Evolutionary conservation across 2,797 vertebrate genomes (phyloP).

Genomic region (Halcyon badia): DNA sequence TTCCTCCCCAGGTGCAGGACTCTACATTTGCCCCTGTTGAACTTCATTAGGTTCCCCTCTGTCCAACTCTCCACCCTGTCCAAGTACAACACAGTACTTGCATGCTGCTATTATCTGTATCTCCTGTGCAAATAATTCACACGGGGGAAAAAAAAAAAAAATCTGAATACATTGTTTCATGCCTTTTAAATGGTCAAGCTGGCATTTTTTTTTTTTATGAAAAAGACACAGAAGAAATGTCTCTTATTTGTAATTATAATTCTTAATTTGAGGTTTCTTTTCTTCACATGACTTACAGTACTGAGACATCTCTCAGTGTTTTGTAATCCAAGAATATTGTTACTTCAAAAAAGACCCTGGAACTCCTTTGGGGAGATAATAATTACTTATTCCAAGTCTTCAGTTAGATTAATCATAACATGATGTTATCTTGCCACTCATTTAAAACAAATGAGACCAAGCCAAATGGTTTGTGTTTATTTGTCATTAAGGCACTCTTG

Average conservation of each 20-base stretch:
- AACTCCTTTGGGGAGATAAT: slow-evolving; percentile 10
- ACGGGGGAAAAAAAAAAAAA: background rate
- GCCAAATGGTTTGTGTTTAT: background rate
- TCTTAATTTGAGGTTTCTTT: slow-evolving; percentile 18
- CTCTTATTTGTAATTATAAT: background rate
- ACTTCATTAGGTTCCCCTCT: too few relatives aligned
- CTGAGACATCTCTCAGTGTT: background rate
- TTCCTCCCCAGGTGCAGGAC: too few relatives aligned
- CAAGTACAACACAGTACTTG: background rate
- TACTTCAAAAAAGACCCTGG: slow-evolving; percentile 7
- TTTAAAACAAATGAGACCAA: slow-evolving; percentile 25
- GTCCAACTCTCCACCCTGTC: too few relatives aligned
- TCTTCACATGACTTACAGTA: background rate
- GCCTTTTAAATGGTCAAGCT: background rate
- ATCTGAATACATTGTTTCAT: background rate
- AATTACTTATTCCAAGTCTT: slow-evolving; percentile 38
- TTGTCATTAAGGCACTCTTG: background rate
- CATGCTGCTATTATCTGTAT: background rate
- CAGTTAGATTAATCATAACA: background rate
- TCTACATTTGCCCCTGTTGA: too few relatives aligned
- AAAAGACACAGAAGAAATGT: background rate
- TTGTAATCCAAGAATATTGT: slow-evolving; percentile 2
- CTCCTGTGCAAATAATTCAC: background rate
- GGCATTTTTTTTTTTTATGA: background rate
- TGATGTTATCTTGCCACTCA: background rate